Conservation (phyloP, 2,113 vertebrate species). For the Mirza zaza region DNA sequence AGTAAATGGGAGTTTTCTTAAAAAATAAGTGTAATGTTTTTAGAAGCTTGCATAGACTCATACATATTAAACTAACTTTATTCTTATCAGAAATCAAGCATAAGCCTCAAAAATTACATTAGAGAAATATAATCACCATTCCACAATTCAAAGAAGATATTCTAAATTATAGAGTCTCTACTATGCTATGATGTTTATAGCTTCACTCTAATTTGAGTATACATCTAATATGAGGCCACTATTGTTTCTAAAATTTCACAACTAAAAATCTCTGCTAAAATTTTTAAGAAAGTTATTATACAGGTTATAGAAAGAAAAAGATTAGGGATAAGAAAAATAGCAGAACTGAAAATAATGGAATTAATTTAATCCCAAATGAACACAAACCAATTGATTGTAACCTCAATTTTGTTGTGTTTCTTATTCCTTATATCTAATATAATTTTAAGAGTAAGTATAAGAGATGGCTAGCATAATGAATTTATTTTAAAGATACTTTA, state of each 20-base stretch:
- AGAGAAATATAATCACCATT: not conserved
- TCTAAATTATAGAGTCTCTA: not conserved
- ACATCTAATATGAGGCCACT: not conserved
- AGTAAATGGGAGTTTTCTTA: not conserved
- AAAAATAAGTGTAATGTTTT: not conserved
- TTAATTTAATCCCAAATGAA: not conserved
- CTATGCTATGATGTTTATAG: not conserved
- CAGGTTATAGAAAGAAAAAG: not conserved
- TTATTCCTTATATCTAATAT: not conserved
- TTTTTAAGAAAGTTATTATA: not conserved
- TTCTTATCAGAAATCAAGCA: not conserved
- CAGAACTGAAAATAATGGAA: not conserved
- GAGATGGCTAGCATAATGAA: not conserved
- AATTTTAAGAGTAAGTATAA: not conserved
- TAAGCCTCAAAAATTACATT: not conserved
- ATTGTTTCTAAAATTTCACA: not conserved
- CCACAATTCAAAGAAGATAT: not conserved
- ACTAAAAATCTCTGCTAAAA: not conserved
- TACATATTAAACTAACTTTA: not conserved
- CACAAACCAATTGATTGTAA: not conserved
- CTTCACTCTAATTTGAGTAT: not conserved
- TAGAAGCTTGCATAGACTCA: not conserved
- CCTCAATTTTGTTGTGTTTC: not conserved
- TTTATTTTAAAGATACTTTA: not conserved
- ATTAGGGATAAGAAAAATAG: not conserved